A percentile compares a stretch with the other conserved stretches of the same genome.
Evolutionary conservation across 2,113 vertebrate species (phyloP).

Genomic region (Actinemys pallida): DNA sequence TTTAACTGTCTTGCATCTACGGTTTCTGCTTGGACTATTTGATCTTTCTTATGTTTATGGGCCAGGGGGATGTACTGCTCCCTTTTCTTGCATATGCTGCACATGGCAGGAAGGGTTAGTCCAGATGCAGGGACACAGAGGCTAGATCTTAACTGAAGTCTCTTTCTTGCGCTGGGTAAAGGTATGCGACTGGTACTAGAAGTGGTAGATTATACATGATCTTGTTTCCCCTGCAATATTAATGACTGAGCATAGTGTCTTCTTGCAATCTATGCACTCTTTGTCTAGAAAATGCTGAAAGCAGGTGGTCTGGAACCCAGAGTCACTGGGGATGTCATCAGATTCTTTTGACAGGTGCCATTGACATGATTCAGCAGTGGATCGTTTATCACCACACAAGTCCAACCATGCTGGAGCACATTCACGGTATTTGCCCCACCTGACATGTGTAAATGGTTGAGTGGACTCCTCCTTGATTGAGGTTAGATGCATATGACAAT

Average conservation of each 20-base stretch:
- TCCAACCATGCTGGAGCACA: background rate
- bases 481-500: background rate
- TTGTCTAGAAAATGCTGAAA: background rate
- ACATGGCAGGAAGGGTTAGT: background rate
- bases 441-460: background rate
- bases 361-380: background rate
- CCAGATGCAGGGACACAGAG: background rate
- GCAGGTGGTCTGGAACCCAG: background rate
- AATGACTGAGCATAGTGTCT: background rate
- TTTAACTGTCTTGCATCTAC: background rate
- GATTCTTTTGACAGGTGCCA: background rate
- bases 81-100: background rate
- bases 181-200: background rate
- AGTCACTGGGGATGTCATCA: background rate
- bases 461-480: background rate
- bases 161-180: background rate
- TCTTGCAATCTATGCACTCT: background rate
- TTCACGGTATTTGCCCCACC: background rate
- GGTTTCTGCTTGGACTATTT: background rate
- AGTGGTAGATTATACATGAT: background rate
- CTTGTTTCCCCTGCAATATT: background rate
- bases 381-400: background rate
- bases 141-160: background rate
- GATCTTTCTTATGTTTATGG: background rate
- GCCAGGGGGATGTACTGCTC: background rate